Conservation (phyloP, 2,797 vertebrate genomes). For the Oophaga sylvatica region DNA sequence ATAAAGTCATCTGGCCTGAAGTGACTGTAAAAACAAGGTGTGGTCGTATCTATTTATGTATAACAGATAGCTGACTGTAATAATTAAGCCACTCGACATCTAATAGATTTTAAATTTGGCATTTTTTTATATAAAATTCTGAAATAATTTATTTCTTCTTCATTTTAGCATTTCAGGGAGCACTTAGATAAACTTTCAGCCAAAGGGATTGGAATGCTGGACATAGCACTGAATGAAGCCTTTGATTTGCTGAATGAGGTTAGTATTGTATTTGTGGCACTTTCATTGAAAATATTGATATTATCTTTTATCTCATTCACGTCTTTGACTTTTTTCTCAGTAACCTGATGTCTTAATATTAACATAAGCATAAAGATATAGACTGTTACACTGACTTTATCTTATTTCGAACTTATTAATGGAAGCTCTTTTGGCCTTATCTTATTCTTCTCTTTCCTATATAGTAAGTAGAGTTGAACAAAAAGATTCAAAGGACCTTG, state of each 20-base stretch:
- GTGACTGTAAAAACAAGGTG: no score
- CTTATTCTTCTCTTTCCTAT: no score
- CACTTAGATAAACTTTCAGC: conserved; percentile 96
- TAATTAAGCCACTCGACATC: neutral
- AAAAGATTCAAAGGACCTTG: no score
- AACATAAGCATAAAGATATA: no score
- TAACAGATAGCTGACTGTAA: neutral
- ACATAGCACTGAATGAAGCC: conserved; percentile 90
- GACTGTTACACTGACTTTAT: no score
- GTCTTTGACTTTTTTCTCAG: neutral
- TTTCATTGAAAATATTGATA: neutral
- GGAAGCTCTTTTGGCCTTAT: no score
- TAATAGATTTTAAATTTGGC: neutral
- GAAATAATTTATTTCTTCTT: conserved; percentile 43
- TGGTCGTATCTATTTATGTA: no score
- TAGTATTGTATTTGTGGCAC: conserved; percentile 66
- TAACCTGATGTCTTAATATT: neutral
- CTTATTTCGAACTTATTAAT: no score
- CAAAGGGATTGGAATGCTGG: conserved; percentile 95
- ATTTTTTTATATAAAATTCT: neutral
- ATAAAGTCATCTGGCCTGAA: neutral
- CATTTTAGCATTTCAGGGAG: conserved; percentile 91
- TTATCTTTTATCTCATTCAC: neutral
- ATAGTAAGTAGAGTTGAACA: no score
- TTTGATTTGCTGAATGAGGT: conserved; percentile 94